Conservation (phyloP, 2,888 invertebrate species). For the Papilio gigon region DNA sequence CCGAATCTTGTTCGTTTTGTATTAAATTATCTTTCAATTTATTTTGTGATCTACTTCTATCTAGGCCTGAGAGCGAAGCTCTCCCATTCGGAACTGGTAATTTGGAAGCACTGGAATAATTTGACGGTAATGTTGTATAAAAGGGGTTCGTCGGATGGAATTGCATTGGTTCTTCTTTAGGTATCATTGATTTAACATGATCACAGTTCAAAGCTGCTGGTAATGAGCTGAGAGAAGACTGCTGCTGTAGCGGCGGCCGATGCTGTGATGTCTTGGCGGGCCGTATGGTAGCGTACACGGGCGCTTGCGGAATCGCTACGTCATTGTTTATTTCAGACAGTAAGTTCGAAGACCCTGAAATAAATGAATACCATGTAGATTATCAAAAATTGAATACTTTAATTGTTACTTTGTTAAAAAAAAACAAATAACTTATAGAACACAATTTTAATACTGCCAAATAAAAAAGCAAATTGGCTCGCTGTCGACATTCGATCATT, state of each 20-base stretch:
- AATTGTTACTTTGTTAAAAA: no score
- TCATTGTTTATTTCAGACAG: constrained; percentile 65
- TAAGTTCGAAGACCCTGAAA: constrained; percentile 77
- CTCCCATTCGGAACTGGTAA: constrained; percentile 73
- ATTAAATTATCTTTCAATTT: constrained; percentile 60
- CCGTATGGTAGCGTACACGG: constrained; percentile 75
- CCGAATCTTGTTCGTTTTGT: constrained; percentile 56
- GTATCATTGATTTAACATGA: constrained; percentile 63
- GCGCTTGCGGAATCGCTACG: constrained; percentile 70
- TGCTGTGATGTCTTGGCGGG: constrained; percentile 64
- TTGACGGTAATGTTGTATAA: constrained; percentile 75
- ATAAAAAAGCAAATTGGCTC: neutral
- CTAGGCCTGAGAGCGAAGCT: constrained; percentile 63
- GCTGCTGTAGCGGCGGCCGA: constrained; percentile 57
- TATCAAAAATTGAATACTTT: neutral
- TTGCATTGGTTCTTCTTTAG: constrained; percentile 63
- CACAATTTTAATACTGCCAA: no score
- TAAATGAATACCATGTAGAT: constrained; percentile 45
- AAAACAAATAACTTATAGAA: no score
- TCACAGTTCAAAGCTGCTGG: constrained; percentile 65
- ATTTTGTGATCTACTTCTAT: constrained; percentile 61
- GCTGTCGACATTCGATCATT: neutral
- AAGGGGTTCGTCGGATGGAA: constrained; percentile 79
- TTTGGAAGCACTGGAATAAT: constrained; percentile 73
- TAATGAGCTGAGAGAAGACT: constrained; percentile 64